Evolutionary conservation across 2,113 vertebrate species (phyloP).

Genomic region (Vulpes vulpes): DNA sequence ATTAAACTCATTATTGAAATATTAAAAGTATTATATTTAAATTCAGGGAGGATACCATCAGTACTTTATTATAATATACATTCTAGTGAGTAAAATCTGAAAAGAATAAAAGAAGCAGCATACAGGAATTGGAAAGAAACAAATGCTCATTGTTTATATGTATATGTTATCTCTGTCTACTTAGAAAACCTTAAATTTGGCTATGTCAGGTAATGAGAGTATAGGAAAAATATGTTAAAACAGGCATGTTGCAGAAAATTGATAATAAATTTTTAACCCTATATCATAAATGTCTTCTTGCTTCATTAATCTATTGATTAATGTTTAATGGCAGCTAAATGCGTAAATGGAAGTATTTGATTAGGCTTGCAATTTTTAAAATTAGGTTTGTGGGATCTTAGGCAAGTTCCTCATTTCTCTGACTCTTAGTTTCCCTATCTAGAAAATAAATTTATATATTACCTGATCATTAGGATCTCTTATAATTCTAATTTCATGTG

Average conservation of each 20-base stretch:
- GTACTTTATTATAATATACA: not conserved
- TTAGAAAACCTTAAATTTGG: not conserved
- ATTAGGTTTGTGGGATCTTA: not conserved
- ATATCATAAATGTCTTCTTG: not conserved
- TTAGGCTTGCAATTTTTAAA: not conserved
- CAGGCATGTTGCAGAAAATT: not conserved
- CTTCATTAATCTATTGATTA: not conserved
- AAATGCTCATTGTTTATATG: not conserved
- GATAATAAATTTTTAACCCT: not conserved
- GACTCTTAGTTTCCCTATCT: not conserved
- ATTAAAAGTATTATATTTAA: not conserved
- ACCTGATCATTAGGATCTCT: not conserved
- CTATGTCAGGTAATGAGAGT: not conserved
- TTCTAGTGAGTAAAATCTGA: not conserved
- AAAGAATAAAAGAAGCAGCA: not conserved
- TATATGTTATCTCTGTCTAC: not conserved
- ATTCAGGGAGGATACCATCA: not conserved
- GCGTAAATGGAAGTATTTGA: not conserved
- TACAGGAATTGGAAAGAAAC: constrained; percentile 2
- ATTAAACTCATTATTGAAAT: not conserved
- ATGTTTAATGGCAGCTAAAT: not conserved
- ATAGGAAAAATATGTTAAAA: not conserved
- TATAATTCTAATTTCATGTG: not conserved
- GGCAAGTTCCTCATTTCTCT: not conserved
- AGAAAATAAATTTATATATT: constrained; percentile 16